Evolutionary conservation across 2,797 vertebrate species (phyloP).

Genomic region (Acrocephalus scirpaceus): DNA sequence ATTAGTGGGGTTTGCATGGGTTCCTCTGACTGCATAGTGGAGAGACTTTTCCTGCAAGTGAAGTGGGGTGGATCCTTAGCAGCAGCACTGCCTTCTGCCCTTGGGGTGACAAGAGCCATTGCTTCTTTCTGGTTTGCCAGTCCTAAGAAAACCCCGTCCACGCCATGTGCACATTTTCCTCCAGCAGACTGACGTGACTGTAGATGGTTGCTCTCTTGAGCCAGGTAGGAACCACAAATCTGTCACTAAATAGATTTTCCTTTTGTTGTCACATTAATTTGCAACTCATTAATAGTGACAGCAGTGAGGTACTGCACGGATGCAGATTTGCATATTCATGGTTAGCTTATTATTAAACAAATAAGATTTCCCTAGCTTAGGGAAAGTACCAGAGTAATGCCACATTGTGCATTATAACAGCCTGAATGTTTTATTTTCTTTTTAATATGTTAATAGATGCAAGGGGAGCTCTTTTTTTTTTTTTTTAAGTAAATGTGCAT

Average conservation of each 20-base stretch:
- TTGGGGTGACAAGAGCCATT: fast-evolving
- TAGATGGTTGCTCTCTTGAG: slow-evolving; percentile 58
- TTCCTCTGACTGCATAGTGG: not conserved
- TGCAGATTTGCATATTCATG: slow-evolving; percentile 83
- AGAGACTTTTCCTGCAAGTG: slow-evolving; percentile 25
- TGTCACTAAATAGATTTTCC: slow-evolving; percentile 81
- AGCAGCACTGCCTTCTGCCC: slow-evolving; percentile 22
- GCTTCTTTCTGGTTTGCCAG: not conserved
- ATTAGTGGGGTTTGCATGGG: not conserved
- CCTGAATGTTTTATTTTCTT: slow-evolving; percentile 76
- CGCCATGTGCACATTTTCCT: not conserved
- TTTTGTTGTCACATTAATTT: slow-evolving; percentile 84
- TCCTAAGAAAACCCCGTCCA: not conserved
- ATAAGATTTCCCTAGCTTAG: slow-evolving; percentile 81
- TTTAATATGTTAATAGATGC: slow-evolving; percentile 81
- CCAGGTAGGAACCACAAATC: slow-evolving; percentile 74
- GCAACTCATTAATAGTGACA: slow-evolving; percentile 84
- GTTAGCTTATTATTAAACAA: slow-evolving; percentile 83
- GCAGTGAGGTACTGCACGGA: slow-evolving; percentile 78
- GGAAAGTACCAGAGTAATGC: slow-evolving; percentile 77
- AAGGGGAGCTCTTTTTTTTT: slow-evolving; percentile 54
- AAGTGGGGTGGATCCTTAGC: slow-evolving; percentile 16
- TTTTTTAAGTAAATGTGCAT: slow-evolving; percentile 70
- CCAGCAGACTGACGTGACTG: not conserved
- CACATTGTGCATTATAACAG: slow-evolving; percentile 77